A percentile compares a stretch with the other conserved stretches of the same genome.
Conservation (phyloP, 53 echinoderm and acorn worm genomes). For the Echinometra lucunter region DNA sequence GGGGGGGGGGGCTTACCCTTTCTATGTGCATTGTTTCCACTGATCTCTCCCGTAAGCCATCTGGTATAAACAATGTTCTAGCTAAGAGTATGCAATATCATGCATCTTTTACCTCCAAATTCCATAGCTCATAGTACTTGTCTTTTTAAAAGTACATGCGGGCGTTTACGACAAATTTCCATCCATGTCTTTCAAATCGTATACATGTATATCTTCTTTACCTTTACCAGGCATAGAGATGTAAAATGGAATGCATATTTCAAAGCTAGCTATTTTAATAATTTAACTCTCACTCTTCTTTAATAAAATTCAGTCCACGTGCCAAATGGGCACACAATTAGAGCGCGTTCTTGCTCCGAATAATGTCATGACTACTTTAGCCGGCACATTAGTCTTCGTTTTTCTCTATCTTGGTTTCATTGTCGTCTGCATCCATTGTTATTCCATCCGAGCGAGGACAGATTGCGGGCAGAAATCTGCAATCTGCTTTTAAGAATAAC, state of each 20-base stretch:
- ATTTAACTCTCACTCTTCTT: neutral
- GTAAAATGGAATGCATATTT: neutral
- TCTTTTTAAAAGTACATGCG: too few relatives aligned
- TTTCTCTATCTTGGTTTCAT: neutral
- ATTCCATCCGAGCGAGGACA: conserved; percentile 1
- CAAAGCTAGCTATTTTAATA: neutral
- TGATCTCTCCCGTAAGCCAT: too few relatives aligned
- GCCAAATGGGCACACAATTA: neutral
- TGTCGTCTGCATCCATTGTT: conserved; percentile 40
- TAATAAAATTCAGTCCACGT: conserved; percentile 5
- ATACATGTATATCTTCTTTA: neutral
- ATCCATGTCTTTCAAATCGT: neutral
- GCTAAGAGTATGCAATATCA: too few relatives aligned
- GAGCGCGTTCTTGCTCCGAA: neutral
- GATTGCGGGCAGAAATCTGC: neutral
- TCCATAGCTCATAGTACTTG: too few relatives aligned
- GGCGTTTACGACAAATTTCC: too few relatives aligned
- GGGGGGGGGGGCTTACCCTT: too few relatives aligned
- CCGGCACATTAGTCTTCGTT: neutral
- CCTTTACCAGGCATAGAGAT: neutral
- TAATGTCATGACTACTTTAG: neutral
- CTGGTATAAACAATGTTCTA: too few relatives aligned
- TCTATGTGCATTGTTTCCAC: too few relatives aligned
- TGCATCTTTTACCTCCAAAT: too few relatives aligned
- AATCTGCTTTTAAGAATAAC: neutral